These are phyloP conservation scores for Dicerorhinus sumatrensis DNA, from an alignment of 2,113 vertebrate genomes.

Conservation along the genomic window DNA sequence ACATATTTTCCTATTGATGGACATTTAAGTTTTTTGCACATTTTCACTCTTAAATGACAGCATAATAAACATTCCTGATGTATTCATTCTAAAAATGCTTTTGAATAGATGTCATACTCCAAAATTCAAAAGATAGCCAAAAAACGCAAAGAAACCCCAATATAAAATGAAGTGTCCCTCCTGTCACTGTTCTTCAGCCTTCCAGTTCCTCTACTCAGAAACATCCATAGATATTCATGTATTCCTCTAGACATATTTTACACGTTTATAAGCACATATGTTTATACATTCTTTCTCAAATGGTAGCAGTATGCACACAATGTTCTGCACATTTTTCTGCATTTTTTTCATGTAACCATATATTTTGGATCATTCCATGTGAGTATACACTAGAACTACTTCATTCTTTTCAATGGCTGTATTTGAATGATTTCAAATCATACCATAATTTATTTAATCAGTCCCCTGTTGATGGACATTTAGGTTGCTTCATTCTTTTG, in stretches of 20 bases:
- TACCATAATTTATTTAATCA: not conserved
- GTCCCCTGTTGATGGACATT: not conserved
- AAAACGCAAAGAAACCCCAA: not conserved
- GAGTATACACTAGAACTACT: not conserved
- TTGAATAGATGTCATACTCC: not conserved
- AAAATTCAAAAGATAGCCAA: not conserved
- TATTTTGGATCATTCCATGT: not conserved
- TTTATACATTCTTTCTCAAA: conserved; percentile 27
- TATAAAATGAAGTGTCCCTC: conserved; percentile 4
- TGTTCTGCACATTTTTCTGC: not conserved
- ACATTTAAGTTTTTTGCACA: not conserved
- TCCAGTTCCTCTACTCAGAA: not conserved
- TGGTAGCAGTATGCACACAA: not conserved
- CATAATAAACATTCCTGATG: not conserved
- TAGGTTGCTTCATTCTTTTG: not conserved
- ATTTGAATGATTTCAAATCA: not conserved
- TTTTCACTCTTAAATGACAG: not conserved
- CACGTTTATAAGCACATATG: not conserved
- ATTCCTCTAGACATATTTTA: not conserved
- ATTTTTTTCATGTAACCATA: not conserved
- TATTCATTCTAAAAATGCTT: conserved; percentile 29
- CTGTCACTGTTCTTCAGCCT: not conserved
- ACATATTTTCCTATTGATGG: not conserved
- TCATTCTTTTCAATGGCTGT: not conserved
- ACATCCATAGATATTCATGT: not conserved